Percentiles rank a stretch among this genome's conserved stretches.
Conservation (phyloP, 2,113 vertebrate species). For the Apteryx owenii region DNA sequence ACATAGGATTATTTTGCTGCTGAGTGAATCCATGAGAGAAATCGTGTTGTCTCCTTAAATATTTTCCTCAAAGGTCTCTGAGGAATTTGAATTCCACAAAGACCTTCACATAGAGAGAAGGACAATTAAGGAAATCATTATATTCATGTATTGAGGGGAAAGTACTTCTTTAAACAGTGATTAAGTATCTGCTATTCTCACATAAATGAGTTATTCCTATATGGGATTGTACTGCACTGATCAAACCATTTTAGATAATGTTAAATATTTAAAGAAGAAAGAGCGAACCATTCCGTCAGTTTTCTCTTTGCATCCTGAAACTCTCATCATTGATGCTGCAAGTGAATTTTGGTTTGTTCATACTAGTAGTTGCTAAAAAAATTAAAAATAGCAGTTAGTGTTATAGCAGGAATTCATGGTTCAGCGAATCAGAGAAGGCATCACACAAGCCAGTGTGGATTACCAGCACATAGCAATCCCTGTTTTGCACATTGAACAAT, state of each 20-base stretch:
- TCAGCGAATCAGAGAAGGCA: not conserved
- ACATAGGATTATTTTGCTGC: not conserved
- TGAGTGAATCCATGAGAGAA: too few relatives aligned
- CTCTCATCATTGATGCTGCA: not conserved
- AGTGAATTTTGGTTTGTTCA: not conserved
- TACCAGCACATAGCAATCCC: not conserved
- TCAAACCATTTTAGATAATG: not conserved
- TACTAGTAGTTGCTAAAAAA: not conserved
- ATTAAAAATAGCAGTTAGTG: not conserved
- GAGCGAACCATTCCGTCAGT: not conserved
- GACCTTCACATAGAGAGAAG: not conserved
- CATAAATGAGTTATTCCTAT: not conserved
- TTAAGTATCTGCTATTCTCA: not conserved
- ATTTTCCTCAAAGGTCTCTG: not conserved
- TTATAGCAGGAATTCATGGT: not conserved
- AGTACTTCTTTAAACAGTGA: not conserved
- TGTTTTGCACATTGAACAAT: not conserved
- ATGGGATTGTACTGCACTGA: not conserved
- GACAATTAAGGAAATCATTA: not conserved
- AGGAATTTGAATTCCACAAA: not conserved
- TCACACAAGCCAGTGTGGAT: not conserved
- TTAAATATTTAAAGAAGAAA: not conserved
- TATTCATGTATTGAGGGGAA: not conserved
- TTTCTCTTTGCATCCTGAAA: not conserved
- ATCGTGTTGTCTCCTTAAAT: not conserved